Conservation (phyloP, 2,888 invertebrate species). For the Meta bourneti region DNA sequence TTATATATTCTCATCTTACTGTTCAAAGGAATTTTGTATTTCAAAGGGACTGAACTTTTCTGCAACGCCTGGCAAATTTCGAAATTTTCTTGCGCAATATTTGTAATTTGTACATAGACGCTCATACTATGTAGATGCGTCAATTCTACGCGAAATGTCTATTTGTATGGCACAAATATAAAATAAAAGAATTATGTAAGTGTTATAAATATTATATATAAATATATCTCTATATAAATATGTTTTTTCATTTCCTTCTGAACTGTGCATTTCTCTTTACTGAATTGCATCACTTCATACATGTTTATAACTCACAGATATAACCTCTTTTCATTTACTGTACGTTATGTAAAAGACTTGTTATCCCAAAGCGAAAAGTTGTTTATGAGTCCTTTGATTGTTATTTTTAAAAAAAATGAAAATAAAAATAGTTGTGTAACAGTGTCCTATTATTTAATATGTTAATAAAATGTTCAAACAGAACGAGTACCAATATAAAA, state of each 20-base stretch:
- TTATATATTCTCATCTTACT: conserved; percentile 19
- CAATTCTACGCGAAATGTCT: conserved; percentile 56
- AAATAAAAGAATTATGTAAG: conserved; percentile 34
- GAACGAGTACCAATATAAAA: too few relatives aligned
- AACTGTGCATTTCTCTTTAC: conserved; percentile 21
- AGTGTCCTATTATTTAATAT: background rate
- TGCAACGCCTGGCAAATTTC: conserved; percentile 23
- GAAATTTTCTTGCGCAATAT: conserved; percentile 35
- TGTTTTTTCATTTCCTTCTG: conserved; percentile 11
- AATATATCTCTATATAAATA: conserved; percentile 53
- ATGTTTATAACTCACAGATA: conserved; percentile 15
- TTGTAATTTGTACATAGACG: conserved; percentile 57
- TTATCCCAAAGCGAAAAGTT: conserved; percentile 38
- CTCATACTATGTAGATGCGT: conserved; percentile 17
- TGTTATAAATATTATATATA: conserved; percentile 30
- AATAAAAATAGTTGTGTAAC: conserved; percentile 42
- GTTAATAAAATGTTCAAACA: too few relatives aligned
- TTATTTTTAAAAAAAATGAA: conserved; percentile 56
- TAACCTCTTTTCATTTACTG: conserved; percentile 16
- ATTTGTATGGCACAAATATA: conserved; percentile 68
- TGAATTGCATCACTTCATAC: conserved; percentile 25
- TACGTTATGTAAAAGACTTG: conserved; percentile 9
- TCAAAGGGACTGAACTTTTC: conserved; percentile 13
- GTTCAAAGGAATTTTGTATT: conserved; percentile 38
- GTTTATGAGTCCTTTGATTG: conserved; percentile 52